Conservation (phyloP, 2,888 invertebrate genomes). For the Podotricha telesiphe region DNA sequence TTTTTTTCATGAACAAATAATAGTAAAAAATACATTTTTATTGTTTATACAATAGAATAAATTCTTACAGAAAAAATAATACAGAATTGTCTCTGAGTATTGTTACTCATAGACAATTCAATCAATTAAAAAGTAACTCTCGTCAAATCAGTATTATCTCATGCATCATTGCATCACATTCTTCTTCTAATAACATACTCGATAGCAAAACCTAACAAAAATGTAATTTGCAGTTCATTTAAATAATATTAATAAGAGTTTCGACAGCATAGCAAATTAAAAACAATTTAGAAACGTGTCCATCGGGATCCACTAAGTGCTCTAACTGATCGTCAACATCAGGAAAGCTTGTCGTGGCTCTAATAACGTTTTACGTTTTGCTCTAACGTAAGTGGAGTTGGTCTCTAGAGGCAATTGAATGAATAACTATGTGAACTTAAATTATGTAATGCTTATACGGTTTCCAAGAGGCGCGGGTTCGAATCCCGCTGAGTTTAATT, state of each 20-base stretch:
- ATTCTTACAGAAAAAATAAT: no score
- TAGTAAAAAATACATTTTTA: no score
- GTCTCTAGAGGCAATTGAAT: conserved; percentile 2
- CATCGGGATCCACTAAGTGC: conserved; percentile 11
- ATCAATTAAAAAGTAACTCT: no score
- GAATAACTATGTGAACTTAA: conserved; percentile 1
- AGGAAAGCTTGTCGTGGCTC: conserved; percentile 4
- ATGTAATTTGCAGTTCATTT: neutral
- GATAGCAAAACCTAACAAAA: neutral
- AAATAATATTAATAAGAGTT: neutral
- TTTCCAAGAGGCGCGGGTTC: no score
- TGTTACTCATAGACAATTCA: no score
- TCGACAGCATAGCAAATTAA: conserved; percentile 7
- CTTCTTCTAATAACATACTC: neutral
- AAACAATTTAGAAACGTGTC: conserved; percentile 12
- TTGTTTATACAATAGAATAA: no score
- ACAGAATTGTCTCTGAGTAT: no score
- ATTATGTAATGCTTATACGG: no score
- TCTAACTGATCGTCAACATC: conserved; percentile 15
- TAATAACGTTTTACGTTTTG: conserved; percentile 2
- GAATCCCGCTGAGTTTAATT: no score
- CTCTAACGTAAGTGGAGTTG: neutral
- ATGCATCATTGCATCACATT: no score
- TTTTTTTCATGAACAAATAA: no score
- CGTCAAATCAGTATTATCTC: no score